Percentiles rank a stretch among this genome's conserved stretches.
These are phyloP conservation scores for Hydractinia symbiolongicarpus DNA, from an alignment of 30 jellyfish, hydroid and myxozoan species.

Conservation along the genomic window DNA sequence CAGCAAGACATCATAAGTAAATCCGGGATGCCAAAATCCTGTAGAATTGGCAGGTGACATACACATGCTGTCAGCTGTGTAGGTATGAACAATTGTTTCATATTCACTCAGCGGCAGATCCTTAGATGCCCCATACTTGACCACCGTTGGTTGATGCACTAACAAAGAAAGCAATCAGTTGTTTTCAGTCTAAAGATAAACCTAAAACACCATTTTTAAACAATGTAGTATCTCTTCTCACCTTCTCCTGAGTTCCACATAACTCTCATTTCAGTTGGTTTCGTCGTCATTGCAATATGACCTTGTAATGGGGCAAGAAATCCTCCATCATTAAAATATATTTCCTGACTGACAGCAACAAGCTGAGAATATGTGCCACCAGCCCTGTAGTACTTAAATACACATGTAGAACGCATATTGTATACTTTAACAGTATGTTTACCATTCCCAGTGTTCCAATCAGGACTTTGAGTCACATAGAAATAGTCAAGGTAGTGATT, in stretches of 20 bases:
- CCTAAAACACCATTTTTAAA: not conserved
- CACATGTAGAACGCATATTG: slow-evolving; percentile 76
- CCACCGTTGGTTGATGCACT: slow-evolving; percentile 19
- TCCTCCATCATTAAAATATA: slow-evolving; percentile 60
- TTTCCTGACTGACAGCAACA: slow-evolving; percentile 72
- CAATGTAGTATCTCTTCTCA: not conserved
- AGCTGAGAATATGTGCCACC: slow-evolving; percentile 34
- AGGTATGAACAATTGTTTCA: slow-evolving; percentile 36
- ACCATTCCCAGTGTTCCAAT: slow-evolving; percentile 80
- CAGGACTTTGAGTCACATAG: slow-evolving; percentile 44
- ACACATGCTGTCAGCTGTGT: slow-evolving; percentile 93
- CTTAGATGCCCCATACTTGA: slow-evolving; percentile 27
- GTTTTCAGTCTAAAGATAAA: no score
- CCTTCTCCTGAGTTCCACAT: slow-evolving; percentile 90
- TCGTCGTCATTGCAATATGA: slow-evolving; percentile 75
- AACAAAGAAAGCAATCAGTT: not conserved
- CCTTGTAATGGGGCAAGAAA: slow-evolving; percentile 79
- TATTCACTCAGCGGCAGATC: not conserved
- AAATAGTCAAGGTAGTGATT: slow-evolving; percentile 63
- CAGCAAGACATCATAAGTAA: slow-evolving; percentile 80
- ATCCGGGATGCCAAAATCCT: slow-evolving; percentile 96
- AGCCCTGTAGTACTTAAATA: slow-evolving; percentile 68
- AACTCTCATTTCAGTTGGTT: slow-evolving; percentile 90
- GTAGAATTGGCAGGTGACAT: slow-evolving; percentile 85
- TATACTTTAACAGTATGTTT: slow-evolving; percentile 54